Base-by-base conservation (phyloP, 1,140 invertebrate genomes). In the Asbolus verrucosus region DNA sequence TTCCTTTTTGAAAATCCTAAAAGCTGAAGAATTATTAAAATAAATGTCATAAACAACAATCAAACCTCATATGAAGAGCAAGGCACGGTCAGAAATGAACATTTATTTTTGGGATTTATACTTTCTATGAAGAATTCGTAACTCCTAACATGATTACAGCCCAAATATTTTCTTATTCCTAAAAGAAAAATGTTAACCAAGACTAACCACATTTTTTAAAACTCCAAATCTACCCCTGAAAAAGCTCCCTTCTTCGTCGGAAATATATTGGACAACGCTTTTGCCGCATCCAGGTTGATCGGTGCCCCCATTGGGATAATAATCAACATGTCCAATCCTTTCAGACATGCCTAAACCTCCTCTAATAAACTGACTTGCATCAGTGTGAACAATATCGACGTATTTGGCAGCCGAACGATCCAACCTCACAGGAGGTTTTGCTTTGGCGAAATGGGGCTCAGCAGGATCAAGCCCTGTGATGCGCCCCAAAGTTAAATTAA, bases 361-460 rank as follows among this genome's bases (percentile, higher is more conserved):
- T 76, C 87, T 88, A 69, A 94, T 89, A 75, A 96, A 88, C 1
- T 90, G 89, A 79, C 86, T 90, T 5, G 91, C 91, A 80, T 97
- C 94, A 1, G 94, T 94, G 79, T 97, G 95, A 68, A 96, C 91
- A 0, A 94, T 87, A 76, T 94, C 94, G 0, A 97, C 94, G 77
- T 91, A 96, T 31, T 88, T 82, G 0, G 94, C 94, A 78, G 97
- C 96, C 6, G 87, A 87, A 8, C 89, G 87, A 81, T 97, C 95
- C 9, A 97, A 83, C 0, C 94, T 87, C 0, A 96, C 94, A 70
- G 93, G 86, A 3, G 90, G 86, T 43, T 90, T 87, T 0, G 93
- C 91, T 70, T 92, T 90, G 72, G 92, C 91, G 82, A 98, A 98
- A 78, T 96, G 91, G 0, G 96, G 96, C 66, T 94, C 94, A 0